phyloP scores from a whole-genome alignment of 1,140 invertebrate species.

The Delia radicum region DNA sequence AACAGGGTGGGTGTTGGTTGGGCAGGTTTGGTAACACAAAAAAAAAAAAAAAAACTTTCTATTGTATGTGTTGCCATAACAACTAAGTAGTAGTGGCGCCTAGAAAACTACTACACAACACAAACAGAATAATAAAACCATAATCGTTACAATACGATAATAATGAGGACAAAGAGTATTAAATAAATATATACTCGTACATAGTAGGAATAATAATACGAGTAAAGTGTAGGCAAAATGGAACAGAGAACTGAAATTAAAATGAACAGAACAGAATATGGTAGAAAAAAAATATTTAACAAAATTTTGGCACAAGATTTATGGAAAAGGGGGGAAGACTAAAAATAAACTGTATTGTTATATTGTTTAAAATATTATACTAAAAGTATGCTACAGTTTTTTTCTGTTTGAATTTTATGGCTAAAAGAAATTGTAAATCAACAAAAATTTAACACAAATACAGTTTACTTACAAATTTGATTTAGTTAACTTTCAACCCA shows the following conservation, averaged over 20 bases:
- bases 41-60: background rate
- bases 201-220: too few relatives aligned
- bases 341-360: background rate
- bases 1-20: background rate
- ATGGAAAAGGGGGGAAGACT: background rate
- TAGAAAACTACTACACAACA: background rate
- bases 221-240: too few relatives aligned
- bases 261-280: background rate
- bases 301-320: background rate
- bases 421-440: too few relatives aligned
- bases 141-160: slow-evolving; percentile 4
- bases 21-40: background rate
- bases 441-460: too few relatives aligned
- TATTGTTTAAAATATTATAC: background rate
- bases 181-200: background rate
- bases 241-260: background rate
- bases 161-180: slow-evolving; percentile 1
- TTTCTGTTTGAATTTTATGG: too few relatives aligned
- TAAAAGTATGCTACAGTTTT: background rate
- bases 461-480: too few relatives aligned
- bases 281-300: background rate
- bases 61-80: background rate
- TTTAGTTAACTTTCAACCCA: too few relatives aligned
- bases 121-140: slow-evolving; percentile 4
- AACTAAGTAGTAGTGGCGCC: background rate